A percentile compares a stretch with the other conserved stretches of the same genome.
phyloP scores from a whole-genome alignment of 2,113 vertebrate species.

The Ia io region DNA sequence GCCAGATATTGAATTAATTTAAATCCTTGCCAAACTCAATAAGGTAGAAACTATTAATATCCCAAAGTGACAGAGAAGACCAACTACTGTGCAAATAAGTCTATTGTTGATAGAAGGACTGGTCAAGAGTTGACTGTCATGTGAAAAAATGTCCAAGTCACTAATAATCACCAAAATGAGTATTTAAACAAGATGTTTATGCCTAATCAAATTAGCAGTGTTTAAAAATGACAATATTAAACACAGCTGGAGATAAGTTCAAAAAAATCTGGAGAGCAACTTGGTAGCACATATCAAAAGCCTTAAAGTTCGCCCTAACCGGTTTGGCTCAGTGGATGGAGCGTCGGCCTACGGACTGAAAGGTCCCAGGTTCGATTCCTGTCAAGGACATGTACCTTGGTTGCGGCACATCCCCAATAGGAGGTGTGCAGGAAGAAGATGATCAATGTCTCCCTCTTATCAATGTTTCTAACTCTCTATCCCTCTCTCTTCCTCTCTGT shows the following conservation, averaged over 20 bases:
- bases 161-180: background rate
- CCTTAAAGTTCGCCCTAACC: too few species aligned
- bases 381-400: too few species aligned
- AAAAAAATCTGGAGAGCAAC: background rate
- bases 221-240: slow-evolving; percentile 3
- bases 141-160: background rate
- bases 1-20: background rate
- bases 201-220: background rate
- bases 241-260: background rate
- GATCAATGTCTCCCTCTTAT: too few species aligned
- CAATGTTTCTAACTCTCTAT: too few species aligned
- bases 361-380: too few species aligned
- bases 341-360: too few species aligned
- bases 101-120: background rate
- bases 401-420: too few species aligned
- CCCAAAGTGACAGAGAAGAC: background rate
- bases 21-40: slow-evolving; percentile 4
- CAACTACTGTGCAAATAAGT: background rate
- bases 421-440: too few species aligned
- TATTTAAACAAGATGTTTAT: background rate
- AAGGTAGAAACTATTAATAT: background rate
- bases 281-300: too few species aligned
- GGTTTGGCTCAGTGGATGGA: too few species aligned
- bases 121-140: background rate
- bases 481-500: too few species aligned